Conservation (phyloP, 2,113 vertebrate genomes). For the Cottus gobio region DNA sequence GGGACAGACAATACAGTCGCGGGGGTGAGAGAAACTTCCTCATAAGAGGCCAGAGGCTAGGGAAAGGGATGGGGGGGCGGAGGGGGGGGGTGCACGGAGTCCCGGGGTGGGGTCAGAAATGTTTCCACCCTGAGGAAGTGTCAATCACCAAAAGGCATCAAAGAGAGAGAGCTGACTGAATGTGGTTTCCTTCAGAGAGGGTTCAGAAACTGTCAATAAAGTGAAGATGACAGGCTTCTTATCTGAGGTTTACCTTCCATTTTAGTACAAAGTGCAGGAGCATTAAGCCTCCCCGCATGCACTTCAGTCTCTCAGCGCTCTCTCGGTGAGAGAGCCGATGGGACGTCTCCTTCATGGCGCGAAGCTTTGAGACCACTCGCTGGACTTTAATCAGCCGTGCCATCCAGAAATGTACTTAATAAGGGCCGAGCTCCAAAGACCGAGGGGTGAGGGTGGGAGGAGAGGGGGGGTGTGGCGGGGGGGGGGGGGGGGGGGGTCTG, state of each 20-base stretch:
- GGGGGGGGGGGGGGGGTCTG: constrained; percentile 11
- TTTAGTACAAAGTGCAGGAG: constrained; percentile 62
- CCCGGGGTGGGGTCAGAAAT: constrained; percentile 62
- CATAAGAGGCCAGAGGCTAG: constrained; percentile 62
- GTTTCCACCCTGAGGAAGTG: constrained; percentile 61
- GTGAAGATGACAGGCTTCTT: constrained; percentile 44
- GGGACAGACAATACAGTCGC: constrained; percentile 27
- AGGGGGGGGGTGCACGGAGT: constrained; percentile 22
- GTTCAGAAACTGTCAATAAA: constrained; percentile 63
- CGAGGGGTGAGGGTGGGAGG: too few relatives aligned
- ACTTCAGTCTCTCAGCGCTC: constrained; percentile 28
- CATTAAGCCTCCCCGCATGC: constrained; percentile 38
- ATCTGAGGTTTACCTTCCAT: constrained; percentile 61
- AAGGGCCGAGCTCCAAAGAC: constrained; percentile 38
- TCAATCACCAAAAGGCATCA: constrained; percentile 60
- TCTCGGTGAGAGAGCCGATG: constrained; percentile 39
- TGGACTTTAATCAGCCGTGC: constrained; percentile 32
- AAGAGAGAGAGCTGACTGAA: constrained; percentile 42
- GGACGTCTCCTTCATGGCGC: constrained; percentile 14
- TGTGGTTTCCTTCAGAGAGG: constrained; percentile 61
- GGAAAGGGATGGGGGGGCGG: too few relatives aligned
- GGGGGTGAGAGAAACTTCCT: constrained; percentile 53
- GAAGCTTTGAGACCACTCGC: background rate
- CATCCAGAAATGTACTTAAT: constrained; percentile 23
- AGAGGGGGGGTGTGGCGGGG: constrained; percentile 12